A percentile compares a stretch with the other conserved stretches of the same genome.
Conservation (phyloP, 1,140 invertebrate genomes). For the Bombus polaris region DNA sequence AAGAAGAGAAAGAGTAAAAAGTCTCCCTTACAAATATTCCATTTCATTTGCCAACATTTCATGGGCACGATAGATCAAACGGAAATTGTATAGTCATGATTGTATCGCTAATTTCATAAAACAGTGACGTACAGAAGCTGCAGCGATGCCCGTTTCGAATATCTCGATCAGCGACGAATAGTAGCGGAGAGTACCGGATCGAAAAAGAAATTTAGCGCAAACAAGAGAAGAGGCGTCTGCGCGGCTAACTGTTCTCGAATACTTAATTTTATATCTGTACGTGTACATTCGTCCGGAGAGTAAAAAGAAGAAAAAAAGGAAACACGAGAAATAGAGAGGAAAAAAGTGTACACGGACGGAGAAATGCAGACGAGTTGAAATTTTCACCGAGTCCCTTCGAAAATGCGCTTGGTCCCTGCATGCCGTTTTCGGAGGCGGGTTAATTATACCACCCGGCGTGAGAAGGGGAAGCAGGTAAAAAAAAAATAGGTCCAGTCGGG, state of each 20-base stretch:
- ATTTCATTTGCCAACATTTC: not conserved
- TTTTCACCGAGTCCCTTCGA: constrained; percentile 68
- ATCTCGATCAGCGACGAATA: not conserved
- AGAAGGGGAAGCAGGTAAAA: constrained; percentile 58
- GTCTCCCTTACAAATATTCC: not conserved
- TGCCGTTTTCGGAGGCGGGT: constrained; percentile 67
- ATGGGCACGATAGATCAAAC: not conserved
- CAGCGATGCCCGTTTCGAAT: not conserved
- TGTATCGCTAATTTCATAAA: not conserved
- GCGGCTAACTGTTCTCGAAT: constrained; percentile 37
- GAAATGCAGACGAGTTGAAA: constrained; percentile 66
- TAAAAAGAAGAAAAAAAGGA: not conserved
- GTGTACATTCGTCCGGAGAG: constrained; percentile 44
- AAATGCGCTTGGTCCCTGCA: constrained; percentile 65
- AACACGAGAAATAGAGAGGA: not conserved
- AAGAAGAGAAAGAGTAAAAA: not conserved
- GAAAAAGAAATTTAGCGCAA: constrained; percentile 8
- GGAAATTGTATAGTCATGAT: not conserved
- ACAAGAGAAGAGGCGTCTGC: constrained; percentile 22
- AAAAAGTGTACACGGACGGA: constrained; percentile 48
- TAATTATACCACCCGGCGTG: constrained; percentile 66
- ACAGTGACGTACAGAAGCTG: not conserved
- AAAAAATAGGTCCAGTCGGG: constrained; percentile 38
- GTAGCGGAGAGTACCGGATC: not conserved
- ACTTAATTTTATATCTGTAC: constrained; percentile 60